Evolutionary conservation across 2,797 vertebrate species (phyloP).

Genomic region (Oceanodroma leucorhoa): DNA sequence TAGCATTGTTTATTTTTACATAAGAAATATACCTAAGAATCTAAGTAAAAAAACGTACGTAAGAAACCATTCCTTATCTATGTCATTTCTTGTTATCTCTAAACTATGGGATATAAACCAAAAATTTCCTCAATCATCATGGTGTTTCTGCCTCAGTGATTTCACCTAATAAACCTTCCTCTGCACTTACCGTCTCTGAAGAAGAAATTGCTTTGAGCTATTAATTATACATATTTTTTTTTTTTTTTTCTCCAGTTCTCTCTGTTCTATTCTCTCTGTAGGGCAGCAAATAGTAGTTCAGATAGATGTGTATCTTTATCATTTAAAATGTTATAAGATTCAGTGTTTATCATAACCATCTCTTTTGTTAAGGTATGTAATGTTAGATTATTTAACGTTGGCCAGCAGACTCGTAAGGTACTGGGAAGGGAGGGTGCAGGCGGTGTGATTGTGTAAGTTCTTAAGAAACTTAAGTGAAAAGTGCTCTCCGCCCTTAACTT

Average conservation of each 20-base stretch:
- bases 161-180: conserved; percentile 12
- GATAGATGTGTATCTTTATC: neutral
- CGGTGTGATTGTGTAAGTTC: fast-evolving
- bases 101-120: neutral
- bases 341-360: neutral
- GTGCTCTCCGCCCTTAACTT: neutral
- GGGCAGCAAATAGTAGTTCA: neutral
- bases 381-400: neutral
- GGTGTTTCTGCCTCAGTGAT: conserved; percentile 41
- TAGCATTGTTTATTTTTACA: neutral
- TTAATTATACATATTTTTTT: neutral
- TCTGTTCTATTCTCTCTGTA: neutral
- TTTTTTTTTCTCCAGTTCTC: neutral
- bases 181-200: neutral
- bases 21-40: neutral
- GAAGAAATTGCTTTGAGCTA: conserved; percentile 16
- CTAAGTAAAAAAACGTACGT: neutral
- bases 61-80: neutral
- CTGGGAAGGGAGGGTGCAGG: neutral
- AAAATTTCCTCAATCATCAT: neutral
- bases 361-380: neutral
- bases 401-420: neutral
- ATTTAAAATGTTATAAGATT: neutral
- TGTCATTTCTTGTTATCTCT: neutral
- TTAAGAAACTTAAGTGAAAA: no score